Evolutionary conservation across 2,888 invertebrate species (phyloP), one percentile per base, ranked within the genome.

Genomic region (Lepidocyrtinus sp.): DNA sequence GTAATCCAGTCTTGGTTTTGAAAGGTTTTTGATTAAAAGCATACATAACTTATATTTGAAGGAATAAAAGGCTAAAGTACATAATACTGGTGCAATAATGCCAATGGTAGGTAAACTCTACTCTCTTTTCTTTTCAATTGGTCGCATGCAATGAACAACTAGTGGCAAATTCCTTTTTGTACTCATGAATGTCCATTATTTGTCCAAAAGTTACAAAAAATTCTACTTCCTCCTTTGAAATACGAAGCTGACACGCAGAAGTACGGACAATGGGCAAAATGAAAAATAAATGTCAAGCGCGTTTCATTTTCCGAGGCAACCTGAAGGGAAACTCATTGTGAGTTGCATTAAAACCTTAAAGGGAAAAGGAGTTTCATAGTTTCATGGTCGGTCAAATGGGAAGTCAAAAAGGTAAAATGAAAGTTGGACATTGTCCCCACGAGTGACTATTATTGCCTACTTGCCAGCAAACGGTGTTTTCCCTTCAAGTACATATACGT

Each of bases 341-440:
- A 36, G 12, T 36, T 36, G 36, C 36, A 36, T 36, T 36, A n/a
- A n/a, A n/a, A n/a, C n/a, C n/a, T n/a, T 12, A 70, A 61, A 59
- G 27, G 27, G 21, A 61, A 19, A 50, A 22, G 45, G 22, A 50
- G 46, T 50, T 15, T 36, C 36, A 36, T 12, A 50, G 46, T 50
- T 15, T 36, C 36, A 36, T 12, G 36, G 36, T 36, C 36, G 36
- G 36, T 36, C 36, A 55, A 71, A 71, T 62, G 7, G 62, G 24
- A 24, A 69, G 70, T 65, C 76, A 76, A 71, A 71, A 36, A 55
- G 65, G 65, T 55, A 59, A 45, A 59, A 67, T 61, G 59, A 68
- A 77, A 72, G 77, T 71, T 77, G 77, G 71, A 77, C 77, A 72
- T 64, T 77, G 77, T 77, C 65, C 76, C 64, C 61, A 55, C 26